Percentiles rank a stretch among this genome's conserved stretches.
phyloP scores from a whole-genome alignment of 2,797 vertebrate genomes.

The Bradypodion pumilum region DNA sequence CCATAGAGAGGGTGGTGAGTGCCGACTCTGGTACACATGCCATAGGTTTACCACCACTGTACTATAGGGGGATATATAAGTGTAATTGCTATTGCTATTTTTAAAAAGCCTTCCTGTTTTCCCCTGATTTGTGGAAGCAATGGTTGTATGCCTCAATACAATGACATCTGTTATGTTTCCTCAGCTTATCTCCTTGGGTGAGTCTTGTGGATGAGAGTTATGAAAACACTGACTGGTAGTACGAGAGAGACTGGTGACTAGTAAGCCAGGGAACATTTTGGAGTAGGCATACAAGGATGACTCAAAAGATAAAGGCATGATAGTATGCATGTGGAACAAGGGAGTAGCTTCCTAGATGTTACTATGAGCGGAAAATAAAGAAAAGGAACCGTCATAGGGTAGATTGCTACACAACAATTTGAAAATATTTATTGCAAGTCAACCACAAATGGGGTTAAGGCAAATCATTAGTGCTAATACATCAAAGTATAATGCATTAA shows the following conservation, averaged over 20 bases:
- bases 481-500: background rate
- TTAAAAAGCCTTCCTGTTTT: background rate
- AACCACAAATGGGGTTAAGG: background rate
- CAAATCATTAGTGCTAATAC: background rate
- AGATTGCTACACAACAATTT: background rate
- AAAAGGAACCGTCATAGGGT: background rate
- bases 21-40: no score
- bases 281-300: background rate
- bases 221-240: background rate
- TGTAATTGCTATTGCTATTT: no score
- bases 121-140: background rate
- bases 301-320: background rate
- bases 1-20: no score
- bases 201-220: background rate
- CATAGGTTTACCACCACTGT: no score
- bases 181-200: background rate
- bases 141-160: background rate
- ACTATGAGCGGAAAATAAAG: background rate
- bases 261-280: background rate
- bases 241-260: background rate
- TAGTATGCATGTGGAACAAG: background rate
- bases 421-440: background rate
- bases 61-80: no score
- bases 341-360: background rate
- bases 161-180: background rate